A percentile compares a stretch with the other conserved stretches of the same genome.
These are phyloP conservation scores for Chunga burmeisteri DNA, from an alignment of 2,113 vertebrate species.

Conservation along the genomic window DNA sequence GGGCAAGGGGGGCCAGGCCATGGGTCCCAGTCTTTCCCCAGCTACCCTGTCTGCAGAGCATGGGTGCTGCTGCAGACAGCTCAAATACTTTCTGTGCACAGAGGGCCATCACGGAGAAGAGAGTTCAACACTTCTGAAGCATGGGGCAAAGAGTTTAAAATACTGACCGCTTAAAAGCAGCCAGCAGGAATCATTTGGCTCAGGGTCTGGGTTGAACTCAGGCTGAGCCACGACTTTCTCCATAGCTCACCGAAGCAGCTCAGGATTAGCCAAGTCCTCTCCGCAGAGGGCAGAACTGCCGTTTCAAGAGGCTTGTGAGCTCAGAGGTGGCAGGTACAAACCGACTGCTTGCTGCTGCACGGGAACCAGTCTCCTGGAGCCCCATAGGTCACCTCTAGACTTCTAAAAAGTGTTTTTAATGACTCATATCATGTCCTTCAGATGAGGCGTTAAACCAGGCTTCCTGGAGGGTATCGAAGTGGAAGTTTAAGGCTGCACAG, in stretches of 20 bases:
- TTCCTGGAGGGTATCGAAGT: slow-evolving; percentile 20
- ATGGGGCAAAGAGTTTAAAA: neutral
- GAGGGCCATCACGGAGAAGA: neutral
- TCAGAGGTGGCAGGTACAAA: neutral
- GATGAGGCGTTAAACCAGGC: slow-evolving; percentile 1
- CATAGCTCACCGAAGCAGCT: neutral
- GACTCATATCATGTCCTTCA: slow-evolving; percentile 30
- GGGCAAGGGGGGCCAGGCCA: neutral
- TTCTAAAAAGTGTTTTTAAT: slow-evolving; percentile 34
- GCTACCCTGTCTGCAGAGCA: neutral
- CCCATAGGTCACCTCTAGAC: slow-evolving; percentile 35
- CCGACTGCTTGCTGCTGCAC: neutral
- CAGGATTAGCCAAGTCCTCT: neutral
- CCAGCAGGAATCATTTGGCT: neutral
- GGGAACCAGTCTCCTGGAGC: neutral
- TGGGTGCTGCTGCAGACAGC: neutral
- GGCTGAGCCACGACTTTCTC: neutral
- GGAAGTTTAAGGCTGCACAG: neutral
- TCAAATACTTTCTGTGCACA: neutral
- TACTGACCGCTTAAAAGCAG: neutral
- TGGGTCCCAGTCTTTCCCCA: neutral
- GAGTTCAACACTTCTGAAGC: neutral
- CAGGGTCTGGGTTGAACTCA: neutral
- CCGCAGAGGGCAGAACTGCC: neutral
- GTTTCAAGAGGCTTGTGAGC: neutral